Conservation (phyloP, 92 coral and sea anemone species). For the Siderastrea siderea region DNA sequence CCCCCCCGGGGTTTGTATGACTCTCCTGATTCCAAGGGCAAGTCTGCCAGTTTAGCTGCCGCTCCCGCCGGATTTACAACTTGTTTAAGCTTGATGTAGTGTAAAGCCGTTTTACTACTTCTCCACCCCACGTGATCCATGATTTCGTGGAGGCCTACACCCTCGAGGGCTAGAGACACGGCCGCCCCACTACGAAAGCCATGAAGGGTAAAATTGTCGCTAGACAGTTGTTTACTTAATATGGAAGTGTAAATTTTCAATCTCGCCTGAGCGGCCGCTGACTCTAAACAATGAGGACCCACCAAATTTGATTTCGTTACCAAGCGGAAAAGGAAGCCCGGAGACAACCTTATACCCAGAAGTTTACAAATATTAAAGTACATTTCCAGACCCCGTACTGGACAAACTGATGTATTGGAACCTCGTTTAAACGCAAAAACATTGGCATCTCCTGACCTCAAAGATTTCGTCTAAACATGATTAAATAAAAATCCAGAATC, state of each 20-base stretch:
- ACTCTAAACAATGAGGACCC: background rate
- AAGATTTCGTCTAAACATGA: conserved; percentile 47
- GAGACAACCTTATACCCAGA: background rate
- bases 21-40: background rate
- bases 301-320: background rate
- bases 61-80: conserved; percentile 52
- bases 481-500: conserved; percentile 21
- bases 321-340: background rate
- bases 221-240: background rate
- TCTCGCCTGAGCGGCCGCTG: conserved; percentile 33
- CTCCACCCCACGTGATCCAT: conserved; percentile 61
- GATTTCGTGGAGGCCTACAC: conserved; percentile 16
- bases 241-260: background rate
- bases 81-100: conserved; percentile 30
- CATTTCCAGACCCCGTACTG: conserved; percentile 18
- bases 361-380: conserved; percentile 12
- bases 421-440: conserved; percentile 42
- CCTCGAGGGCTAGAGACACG: conserved; percentile 37
- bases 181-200: conserved; percentile 64
- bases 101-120: conserved; percentile 38
- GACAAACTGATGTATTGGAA: conserved; percentile 12
- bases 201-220: conserved; percentile 37
- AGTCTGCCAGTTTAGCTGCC: conserved; percentile 43
- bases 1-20: background rate
- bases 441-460: conserved; percentile 42